phyloP scores from a whole-genome alignment of 2,797 vertebrate species.

The Sparus aurata region DNA sequence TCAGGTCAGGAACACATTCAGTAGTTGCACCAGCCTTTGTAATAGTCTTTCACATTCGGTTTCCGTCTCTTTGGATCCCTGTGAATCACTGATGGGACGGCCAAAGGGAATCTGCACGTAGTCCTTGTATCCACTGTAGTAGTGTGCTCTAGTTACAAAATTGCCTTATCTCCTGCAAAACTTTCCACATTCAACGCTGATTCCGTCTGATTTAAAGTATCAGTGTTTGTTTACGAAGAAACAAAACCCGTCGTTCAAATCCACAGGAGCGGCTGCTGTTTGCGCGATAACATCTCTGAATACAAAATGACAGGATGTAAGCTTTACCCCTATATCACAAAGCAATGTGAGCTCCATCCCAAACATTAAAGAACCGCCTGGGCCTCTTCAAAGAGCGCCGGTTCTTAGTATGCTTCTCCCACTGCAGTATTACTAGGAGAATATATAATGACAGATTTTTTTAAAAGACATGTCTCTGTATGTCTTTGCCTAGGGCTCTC shows the following conservation, averaged over 20 bases:
- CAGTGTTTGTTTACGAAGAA: slow-evolving; percentile 41
- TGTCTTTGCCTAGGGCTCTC: slow-evolving; percentile 81
- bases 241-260: slow-evolving; percentile 37
- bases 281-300: slow-evolving; percentile 39
- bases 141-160: slow-evolving; percentile 2
- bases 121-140: background rate
- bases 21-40: slow-evolving; percentile 25
- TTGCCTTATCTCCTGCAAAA: background rate
- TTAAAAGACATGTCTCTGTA: slow-evolving; percentile 79
- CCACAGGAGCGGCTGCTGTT: slow-evolving; percentile 19
- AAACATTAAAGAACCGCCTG: slow-evolving; percentile 64
- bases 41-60: slow-evolving; percentile 18
- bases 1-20: slow-evolving; percentile 40
- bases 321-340: slow-evolving; percentile 51
- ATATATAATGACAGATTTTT: slow-evolving; percentile 84
- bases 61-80: slow-evolving; percentile 23
- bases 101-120: background rate
- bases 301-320: slow-evolving; percentile 47
- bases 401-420: slow-evolving; percentile 77
- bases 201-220: slow-evolving; percentile 13
- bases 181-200: slow-evolving; percentile 3
- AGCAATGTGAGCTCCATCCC: slow-evolving; percentile 47
- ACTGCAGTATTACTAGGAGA: slow-evolving; percentile 76
- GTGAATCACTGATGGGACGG: slow-evolving; percentile 9
- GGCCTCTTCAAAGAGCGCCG: slow-evolving; percentile 65